These are phyloP conservation scores for Psylliodes chrysocephalus DNA, from an alignment of 2,888 invertebrate species.

Conservation along the genomic window DNA sequence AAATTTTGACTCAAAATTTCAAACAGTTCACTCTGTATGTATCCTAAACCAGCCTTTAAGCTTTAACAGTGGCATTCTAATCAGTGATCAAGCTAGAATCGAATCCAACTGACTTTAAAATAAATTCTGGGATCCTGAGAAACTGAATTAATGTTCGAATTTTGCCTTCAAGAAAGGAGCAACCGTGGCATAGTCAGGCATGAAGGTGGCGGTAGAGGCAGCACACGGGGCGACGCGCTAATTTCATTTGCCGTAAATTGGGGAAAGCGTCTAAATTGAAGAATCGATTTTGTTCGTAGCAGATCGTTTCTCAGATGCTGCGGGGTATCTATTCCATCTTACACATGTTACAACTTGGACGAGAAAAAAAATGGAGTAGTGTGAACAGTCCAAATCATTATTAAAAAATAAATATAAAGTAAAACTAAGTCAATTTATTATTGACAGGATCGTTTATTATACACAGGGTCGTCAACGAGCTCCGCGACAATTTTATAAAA, in stretches of 20 bases:
- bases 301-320: constrained; percentile 29
- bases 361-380: too few relatives aligned
- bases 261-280: constrained; percentile 43
- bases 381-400: too few relatives aligned
- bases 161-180: constrained; percentile 19
- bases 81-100: constrained; percentile 27
- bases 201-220: constrained; percentile 10
- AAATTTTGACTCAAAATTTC: too few relatives aligned
- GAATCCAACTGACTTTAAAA: constrained; percentile 21
- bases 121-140: constrained; percentile 19
- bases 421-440: too few relatives aligned
- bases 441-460: too few relatives aligned
- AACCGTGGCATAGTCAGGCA: constrained; percentile 1
- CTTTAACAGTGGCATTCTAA: constrained; percentile 10
- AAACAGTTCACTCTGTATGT: not conserved
- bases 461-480: too few relatives aligned
- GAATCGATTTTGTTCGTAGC: constrained; percentile 39
- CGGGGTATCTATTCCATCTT: constrained; percentile 22
- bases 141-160: constrained; percentile 26
- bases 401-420: too few relatives aligned
- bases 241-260: constrained; percentile 45
- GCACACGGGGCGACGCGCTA: constrained; percentile 35
- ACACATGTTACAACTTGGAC: too few relatives aligned
- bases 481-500: too few relatives aligned
- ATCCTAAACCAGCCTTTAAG: not conserved